Conservation (phyloP, 1,140 invertebrate species). For the Carcinoscorpius rotundicauda region DNA sequence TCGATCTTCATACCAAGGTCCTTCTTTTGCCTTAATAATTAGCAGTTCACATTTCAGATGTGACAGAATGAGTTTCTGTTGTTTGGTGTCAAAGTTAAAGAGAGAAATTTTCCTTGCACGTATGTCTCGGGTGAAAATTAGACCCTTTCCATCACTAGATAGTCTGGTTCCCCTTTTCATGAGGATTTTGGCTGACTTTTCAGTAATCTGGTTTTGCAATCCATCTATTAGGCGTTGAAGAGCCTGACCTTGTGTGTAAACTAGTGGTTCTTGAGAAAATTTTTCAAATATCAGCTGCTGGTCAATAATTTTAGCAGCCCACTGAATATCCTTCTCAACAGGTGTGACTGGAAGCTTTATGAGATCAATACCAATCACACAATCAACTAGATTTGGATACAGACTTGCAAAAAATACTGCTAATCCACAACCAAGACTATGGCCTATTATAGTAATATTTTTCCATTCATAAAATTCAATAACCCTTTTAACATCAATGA, state of each 20-base stretch:
- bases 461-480: conserved; percentile 64
- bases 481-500: conserved; percentile 54
- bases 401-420: conserved; percentile 28
- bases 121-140: conserved; percentile 19
- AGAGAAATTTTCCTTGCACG: conserved; percentile 6
- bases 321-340: background rate
- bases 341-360: conserved; percentile 37
- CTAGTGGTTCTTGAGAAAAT: background rate
- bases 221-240: conserved; percentile 23
- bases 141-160: conserved; percentile 15
- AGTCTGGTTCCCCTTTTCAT: conserved; percentile 19
- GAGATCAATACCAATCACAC: conserved; percentile 35
- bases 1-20: conserved; percentile 38
- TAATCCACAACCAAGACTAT: conserved; percentile 32
- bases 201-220: conserved; percentile 14
- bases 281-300: too few relatives aligned
- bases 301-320: too few relatives aligned
- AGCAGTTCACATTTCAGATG: conserved; percentile 48
- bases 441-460: conserved; percentile 43
- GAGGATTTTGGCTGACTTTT: conserved; percentile 16
- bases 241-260: conserved; percentile 20
- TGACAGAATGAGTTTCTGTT: conserved; percentile 5
- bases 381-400: conserved; percentile 37
- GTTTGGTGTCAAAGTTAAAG: conserved; percentile 7
- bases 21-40: conserved; percentile 54